Evolutionary conservation across 2,113 vertebrate genomes (phyloP), one percentile per base, ranked within the genome.

Genomic region (Corvus moneduloides): DNA sequence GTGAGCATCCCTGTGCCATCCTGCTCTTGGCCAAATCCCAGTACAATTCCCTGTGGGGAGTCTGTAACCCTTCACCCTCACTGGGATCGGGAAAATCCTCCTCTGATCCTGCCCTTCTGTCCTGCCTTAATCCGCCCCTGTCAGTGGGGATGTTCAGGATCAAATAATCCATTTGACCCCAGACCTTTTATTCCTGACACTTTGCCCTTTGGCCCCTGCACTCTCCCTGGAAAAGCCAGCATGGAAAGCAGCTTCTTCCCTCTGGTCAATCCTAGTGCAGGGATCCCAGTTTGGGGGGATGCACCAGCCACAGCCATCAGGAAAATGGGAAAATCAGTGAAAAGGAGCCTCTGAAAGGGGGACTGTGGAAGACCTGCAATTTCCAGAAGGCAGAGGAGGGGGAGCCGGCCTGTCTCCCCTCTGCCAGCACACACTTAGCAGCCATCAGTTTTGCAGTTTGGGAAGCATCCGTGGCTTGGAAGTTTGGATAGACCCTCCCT

Each of bases 101-200:
- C 44, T 41, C 37, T 63, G 44, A 30, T 82, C 52, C 78, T 10
- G 19, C 21, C 56, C 67, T 51, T 27, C 67, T 20, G 43, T 37
- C 76, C 43, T 49, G 35, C 28, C 30, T 88, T 89, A 44, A 92
- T 80, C 83, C 37, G 0, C 77, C 85, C 62, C 68, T 76, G 63
- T 55, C 87, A n/a, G 22, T 43, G n/a, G 35, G 90, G 44, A n/a
- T 55, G 6, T 93, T 93, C 3, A 4, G 90, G 77, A 87, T 91
- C 19, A 91, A 87, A 58, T 71, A 87, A 90, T 94, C 75, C 67
- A 2, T 89, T 94, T 90, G 92, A 94, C 55, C 76, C 75, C 77
- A 71, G 86, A 88, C 46, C 67, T 94, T 87, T 87, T 49, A 39
- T 83, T 85, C 80, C 77, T 56, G 32, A 37, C 7, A 1, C 23